These are phyloP conservation scores for Colletes gigas DNA, from an alignment of 1,140 invertebrate species.

Conservation along the genomic window DNA sequence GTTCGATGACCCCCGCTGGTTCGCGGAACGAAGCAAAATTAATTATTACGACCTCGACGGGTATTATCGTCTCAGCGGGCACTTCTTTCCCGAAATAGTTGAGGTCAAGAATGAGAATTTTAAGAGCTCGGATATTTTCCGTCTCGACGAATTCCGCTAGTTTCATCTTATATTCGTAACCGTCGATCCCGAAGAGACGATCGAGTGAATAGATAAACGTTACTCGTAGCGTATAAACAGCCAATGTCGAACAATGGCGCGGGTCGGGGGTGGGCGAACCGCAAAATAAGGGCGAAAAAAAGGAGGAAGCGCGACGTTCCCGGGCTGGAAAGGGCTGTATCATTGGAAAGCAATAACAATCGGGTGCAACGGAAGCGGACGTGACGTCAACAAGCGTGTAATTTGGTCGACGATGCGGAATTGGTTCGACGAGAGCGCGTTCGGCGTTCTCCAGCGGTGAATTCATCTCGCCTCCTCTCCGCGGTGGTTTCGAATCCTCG, in stretches of 20 bases:
- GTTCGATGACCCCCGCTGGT: background rate
- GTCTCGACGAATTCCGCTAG: too few relatives aligned
- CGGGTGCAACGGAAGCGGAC: conserved; percentile 66
- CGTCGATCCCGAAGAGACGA: too few relatives aligned
- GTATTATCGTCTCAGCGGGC: background rate
- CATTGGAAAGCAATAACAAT: conserved; percentile 70
- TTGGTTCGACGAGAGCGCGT: conserved; percentile 51
- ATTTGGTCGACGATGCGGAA: conserved; percentile 65
- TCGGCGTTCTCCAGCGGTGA: conserved; percentile 23
- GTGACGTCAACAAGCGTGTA: conserved; percentile 69
- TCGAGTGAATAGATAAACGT: background rate
- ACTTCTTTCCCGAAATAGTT: background rate
- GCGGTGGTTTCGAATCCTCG: conserved; percentile 44
- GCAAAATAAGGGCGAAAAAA: conserved; percentile 5
- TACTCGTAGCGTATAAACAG: background rate
- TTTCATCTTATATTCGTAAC: too few relatives aligned
- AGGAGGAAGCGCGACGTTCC: background rate
- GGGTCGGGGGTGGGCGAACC: too few relatives aligned
- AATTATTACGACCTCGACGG: background rate
- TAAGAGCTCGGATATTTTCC: background rate
- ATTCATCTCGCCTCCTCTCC: conserved; percentile 32
- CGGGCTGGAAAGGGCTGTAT: conserved; percentile 28
- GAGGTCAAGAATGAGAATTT: background rate
- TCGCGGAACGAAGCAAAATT: background rate
- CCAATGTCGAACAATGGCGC: background rate